Conservation (phyloP, 2,113 vertebrate genomes). For the Stigmatopora argus region DNA sequence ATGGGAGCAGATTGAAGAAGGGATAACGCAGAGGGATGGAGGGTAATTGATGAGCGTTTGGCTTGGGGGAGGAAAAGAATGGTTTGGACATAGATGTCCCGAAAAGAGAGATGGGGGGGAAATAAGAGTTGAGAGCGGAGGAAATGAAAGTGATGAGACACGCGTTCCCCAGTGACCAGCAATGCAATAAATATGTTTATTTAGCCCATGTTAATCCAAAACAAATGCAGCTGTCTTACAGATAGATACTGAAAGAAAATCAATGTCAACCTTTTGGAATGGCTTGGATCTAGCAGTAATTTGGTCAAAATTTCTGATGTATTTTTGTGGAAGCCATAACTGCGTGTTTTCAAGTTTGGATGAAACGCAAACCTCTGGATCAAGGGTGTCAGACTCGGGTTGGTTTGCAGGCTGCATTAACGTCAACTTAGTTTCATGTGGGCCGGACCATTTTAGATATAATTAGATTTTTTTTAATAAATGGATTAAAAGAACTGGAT, state of each 20-base stretch:
- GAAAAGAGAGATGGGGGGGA: slow-evolving; percentile 48
- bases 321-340: too few species aligned
- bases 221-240: not conserved
- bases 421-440: too few species aligned
- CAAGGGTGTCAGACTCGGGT: too few species aligned
- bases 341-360: too few species aligned
- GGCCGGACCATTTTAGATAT: too few species aligned
- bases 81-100: slow-evolving; percentile 52
- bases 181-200: slow-evolving; percentile 9
- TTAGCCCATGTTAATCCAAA: not conserved
- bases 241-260: not conserved
- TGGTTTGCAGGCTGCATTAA: too few species aligned
- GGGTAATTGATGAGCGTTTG: slow-evolving; percentile 96
- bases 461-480: too few species aligned
- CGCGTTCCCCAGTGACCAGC: slow-evolving; percentile 5
- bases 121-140: slow-evolving; percentile 34
- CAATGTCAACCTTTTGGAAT: not conserved
- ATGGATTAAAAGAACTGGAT: too few species aligned
- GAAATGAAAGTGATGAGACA: slow-evolving; percentile 30
- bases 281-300: not conserved
- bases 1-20: slow-evolving; percentile 47
- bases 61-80: slow-evolving; percentile 66
- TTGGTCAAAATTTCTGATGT: not conserved
- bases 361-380: too few species aligned
- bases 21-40: slow-evolving; percentile 83